phyloP scores from a whole-genome alignment of 1,140 invertebrate species.

The Vollenhovia emeryi region DNA sequence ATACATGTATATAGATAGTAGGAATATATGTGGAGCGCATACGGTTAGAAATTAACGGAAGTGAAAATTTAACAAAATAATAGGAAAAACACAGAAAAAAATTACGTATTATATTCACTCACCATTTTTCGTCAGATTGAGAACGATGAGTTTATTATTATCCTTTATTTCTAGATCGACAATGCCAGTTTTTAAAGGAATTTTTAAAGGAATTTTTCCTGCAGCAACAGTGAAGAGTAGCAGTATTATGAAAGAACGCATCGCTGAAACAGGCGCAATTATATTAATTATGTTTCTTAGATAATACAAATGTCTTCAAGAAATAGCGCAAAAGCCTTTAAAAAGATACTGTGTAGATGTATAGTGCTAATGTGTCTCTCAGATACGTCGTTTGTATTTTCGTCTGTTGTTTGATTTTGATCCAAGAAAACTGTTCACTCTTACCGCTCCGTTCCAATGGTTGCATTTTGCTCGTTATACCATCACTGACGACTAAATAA shows the following conservation, averaged over 20 bases:
- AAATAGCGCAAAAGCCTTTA: not conserved
- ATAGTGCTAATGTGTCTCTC: not conserved
- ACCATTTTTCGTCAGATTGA: slow-evolving; percentile 11
- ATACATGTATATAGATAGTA: too few relatives aligned
- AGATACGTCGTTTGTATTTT: not conserved
- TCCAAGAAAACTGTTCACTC: slow-evolving; percentile 9
- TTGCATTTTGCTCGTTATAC: slow-evolving; percentile 17
- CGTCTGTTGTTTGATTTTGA: not conserved
- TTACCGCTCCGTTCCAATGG: slow-evolving; percentile 9
- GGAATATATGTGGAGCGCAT: too few relatives aligned
- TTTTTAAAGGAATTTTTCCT: not conserved
- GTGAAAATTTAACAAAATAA: not conserved
- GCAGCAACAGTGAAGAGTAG: not conserved
- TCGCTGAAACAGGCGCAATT: not conserved
- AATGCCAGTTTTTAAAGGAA: not conserved
- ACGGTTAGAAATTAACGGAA: not conserved
- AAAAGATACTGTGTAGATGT: not conserved
- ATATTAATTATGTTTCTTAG: not conserved
- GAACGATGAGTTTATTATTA: not conserved
- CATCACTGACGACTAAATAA: not conserved
- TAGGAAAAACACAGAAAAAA: not conserved
- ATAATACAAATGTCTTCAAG: not conserved
- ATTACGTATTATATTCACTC: not conserved
- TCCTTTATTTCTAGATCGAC: not conserved
- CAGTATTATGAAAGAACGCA: slow-evolving; percentile 14